Conservation (phyloP, 1,140 invertebrate species). For the Schmidtea mediterranea region DNA sequence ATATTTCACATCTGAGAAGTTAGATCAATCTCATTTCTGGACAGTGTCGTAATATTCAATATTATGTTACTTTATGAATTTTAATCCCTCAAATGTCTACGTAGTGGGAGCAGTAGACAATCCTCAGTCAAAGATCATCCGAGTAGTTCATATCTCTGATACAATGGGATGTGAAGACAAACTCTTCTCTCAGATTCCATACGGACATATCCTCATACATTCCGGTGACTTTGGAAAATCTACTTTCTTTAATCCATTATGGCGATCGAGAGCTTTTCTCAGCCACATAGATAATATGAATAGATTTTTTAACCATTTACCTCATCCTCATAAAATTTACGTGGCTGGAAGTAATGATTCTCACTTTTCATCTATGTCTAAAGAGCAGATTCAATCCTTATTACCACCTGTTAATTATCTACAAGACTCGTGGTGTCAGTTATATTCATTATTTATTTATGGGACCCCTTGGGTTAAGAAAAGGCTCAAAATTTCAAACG, state of each 20-base stretch:
- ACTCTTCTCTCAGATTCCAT: neutral
- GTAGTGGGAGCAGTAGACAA: neutral
- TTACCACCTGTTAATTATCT: neutral
- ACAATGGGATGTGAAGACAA: neutral
- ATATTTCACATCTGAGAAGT: no score
- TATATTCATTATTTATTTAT: neutral
- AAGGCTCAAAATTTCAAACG: no score
- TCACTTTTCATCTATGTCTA: neutral
- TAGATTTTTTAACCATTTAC: neutral
- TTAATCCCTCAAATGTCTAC: neutral
- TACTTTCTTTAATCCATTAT: no score
- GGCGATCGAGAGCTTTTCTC: no score
- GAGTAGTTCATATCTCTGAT: slow-evolving; percentile 3
- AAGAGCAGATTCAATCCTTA: neutral
- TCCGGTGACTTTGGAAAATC: neutral
- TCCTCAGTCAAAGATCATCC: neutral
- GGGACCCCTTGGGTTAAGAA: neutral
- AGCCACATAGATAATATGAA: neutral
- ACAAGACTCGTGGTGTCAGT: neutral
- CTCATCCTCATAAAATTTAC: neutral
- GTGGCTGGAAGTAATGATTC: neutral
- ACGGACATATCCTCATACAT: slow-evolving; percentile 1
- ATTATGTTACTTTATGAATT: neutral
- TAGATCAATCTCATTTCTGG: no score
- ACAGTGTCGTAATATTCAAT: neutral